phyloP scores from a whole-genome alignment of 2,797 vertebrate species.

The Mormyrus hasselquistii region DNA sequence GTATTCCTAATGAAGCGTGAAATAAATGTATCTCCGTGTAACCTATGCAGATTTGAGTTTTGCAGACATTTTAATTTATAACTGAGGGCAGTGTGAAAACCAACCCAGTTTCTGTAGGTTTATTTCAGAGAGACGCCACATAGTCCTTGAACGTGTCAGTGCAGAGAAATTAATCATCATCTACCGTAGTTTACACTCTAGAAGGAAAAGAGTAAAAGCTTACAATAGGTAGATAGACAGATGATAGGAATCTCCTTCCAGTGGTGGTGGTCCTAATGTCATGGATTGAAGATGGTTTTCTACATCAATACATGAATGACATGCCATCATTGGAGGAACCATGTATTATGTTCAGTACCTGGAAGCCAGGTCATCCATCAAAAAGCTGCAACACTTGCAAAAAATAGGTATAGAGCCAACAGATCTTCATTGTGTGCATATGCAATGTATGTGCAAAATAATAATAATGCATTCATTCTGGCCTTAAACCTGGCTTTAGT shows the following conservation, averaged over 20 bases:
- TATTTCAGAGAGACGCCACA: not conserved
- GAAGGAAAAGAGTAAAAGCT: not conserved
- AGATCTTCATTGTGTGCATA: not conserved
- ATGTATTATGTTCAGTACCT: not conserved
- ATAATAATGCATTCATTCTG: not conserved
- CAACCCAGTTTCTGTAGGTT: not conserved
- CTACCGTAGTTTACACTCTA: not conserved
- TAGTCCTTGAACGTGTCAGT: conserved; percentile 11
- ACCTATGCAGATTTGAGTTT: not conserved
- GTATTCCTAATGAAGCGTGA: not conserved
- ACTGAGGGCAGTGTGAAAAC: not conserved
- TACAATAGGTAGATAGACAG: not conserved
- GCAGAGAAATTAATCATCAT: conserved; percentile 21
- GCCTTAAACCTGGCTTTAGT: not conserved
- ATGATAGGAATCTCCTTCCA: not conserved
- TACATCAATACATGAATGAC: not conserved
- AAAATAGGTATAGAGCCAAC: not conserved
- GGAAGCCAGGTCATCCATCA: not conserved
- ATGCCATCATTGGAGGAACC: not conserved
- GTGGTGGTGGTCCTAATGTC: not conserved
- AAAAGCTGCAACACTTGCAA: not conserved
- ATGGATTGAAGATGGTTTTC: not conserved
- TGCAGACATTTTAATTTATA: not conserved
- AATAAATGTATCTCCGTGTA: not conserved
- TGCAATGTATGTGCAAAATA: not conserved